A percentile compares a stretch with the other conserved stretches of the same genome.
Conservation (phyloP, 2,797 vertebrate species). For the Amniataba percoides region DNA sequence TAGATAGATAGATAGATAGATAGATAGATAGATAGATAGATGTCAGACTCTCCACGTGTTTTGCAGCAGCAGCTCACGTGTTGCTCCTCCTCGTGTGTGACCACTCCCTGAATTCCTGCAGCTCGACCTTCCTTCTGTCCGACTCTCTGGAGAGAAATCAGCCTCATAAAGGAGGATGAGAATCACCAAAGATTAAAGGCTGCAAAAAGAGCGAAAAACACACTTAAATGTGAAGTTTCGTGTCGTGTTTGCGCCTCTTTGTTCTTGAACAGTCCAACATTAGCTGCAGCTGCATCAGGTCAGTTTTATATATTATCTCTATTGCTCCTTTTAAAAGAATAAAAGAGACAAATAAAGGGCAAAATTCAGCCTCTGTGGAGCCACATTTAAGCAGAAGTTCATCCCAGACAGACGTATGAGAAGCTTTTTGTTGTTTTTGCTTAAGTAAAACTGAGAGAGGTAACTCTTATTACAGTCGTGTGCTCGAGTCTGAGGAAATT, state of each 20-base stretch:
- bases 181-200: not conserved
- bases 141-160: not conserved
- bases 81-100: constrained; percentile 61
- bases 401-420: not conserved
- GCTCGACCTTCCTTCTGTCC: constrained; percentile 19
- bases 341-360: not conserved
- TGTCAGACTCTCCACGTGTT: no score
- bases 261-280: not conserved
- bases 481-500: not conserved
- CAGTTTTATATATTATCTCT: not conserved
- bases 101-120: constrained; percentile 66
- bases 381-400: not conserved
- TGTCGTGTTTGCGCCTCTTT: not conserved
- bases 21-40: not conserved
- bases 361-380: not conserved
- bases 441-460: not conserved
- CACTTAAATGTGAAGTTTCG: not conserved
- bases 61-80: constrained; percentile 29
- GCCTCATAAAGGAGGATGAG: not conserved
- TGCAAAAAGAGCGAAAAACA: not conserved
- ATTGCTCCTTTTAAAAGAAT: not conserved
- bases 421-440: not conserved
- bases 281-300: not conserved
- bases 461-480: not conserved
- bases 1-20: not conserved